Evolutionary conservation across 2,888 invertebrate genomes (phyloP).

Genomic region (Eristalinus sepulchralis): DNA sequence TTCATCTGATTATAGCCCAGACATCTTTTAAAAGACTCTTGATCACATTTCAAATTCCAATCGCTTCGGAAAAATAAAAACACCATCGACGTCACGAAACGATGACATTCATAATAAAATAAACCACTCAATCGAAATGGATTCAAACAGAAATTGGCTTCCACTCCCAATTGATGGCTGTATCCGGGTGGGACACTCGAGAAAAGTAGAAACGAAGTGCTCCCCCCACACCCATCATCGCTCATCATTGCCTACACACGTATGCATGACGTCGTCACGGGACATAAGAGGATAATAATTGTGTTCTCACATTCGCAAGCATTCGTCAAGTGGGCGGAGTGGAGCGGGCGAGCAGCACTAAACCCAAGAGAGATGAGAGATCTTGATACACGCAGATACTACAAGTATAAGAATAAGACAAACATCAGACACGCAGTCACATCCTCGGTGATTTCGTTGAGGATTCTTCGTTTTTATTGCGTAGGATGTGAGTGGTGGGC

Average conservation of each 20-base stretch:
- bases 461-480: slow-evolving; percentile 27
- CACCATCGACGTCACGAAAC: background rate
- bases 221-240: slow-evolving; percentile 16
- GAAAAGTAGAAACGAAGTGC: slow-evolving; percentile 5
- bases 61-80: background rate
- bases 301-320: slow-evolving; percentile 24
- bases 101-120: background rate
- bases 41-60: too few relatives aligned
- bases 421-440: slow-evolving; percentile 37
- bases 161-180: background rate
- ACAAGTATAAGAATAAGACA: slow-evolving; percentile 9
- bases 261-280: slow-evolving; percentile 26
- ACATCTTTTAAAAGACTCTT: too few relatives aligned
- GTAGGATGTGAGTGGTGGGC: background rate
- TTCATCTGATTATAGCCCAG: too few relatives aligned
- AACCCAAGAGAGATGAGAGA: slow-evolving; percentile 1
- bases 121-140: slow-evolving; percentile 49
- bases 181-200: background rate
- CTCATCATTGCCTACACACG: slow-evolving; percentile 27
- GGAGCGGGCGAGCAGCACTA: slow-evolving; percentile 12
- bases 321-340: background rate
- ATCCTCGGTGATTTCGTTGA: slow-evolving; percentile 54
- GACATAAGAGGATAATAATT: slow-evolving; percentile 46
- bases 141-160: slow-evolving; percentile 13
- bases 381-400: slow-evolving; percentile 7